These are phyloP conservation scores for Apis dorsata DNA, from an alignment of 1,140 invertebrate genomes.

Conservation along the genomic window DNA sequence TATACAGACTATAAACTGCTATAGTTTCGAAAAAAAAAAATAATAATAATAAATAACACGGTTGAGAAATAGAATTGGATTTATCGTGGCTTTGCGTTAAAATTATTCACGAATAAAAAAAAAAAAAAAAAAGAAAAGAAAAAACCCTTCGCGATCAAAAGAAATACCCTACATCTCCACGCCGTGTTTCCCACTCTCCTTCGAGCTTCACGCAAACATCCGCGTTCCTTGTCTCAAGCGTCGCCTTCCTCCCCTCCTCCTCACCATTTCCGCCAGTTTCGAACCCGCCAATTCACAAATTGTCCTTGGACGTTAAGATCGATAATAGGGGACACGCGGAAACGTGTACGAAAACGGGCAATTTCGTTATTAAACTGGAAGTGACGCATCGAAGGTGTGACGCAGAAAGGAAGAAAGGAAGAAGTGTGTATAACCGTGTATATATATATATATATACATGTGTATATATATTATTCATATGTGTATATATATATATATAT, in stretches of 20 bases:
- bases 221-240: background rate
- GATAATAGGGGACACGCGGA: slow-evolving; percentile 5
- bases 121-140: background rate
- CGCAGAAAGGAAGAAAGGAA: background rate
- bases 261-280: background rate
- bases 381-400: no score
- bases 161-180: background rate
- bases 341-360: background rate
- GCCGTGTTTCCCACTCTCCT: background rate
- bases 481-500: no score
- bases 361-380: no score
- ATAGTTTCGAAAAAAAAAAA: background rate
- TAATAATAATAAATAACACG: background rate
- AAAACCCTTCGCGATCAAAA: no score
- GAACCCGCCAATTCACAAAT: background rate
- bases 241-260: slow-evolving; percentile 8
- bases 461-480: no score
- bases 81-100: no score
- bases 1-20: background rate
- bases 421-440: slow-evolving; percentile 35
- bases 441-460: no score
- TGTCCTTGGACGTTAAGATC: background rate
- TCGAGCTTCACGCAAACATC: background rate
- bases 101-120: background rate
- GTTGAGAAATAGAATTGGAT: no score